Evolutionary conservation across 2,797 vertebrate species (phyloP).

Genomic region (Lutjanus campechanus): DNA sequence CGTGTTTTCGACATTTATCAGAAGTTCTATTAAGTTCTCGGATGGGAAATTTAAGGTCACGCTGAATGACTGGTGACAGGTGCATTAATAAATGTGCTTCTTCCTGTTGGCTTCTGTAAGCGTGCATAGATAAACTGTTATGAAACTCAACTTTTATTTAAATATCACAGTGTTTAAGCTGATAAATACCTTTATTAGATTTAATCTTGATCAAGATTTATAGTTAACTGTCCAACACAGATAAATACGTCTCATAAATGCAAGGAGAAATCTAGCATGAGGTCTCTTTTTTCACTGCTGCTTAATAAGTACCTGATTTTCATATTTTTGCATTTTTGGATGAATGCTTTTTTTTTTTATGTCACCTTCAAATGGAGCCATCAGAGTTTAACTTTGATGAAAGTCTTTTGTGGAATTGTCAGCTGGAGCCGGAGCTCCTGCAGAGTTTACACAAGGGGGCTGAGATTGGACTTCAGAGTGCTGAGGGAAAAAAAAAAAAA

Average conservation of each 20-base stretch:
- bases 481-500: not conserved
- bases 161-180: not conserved
- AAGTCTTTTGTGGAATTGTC: slow-evolving; percentile 57
- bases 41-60: slow-evolving; percentile 35
- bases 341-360: slow-evolving; percentile 26
- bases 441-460: slow-evolving; percentile 62
- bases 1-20: slow-evolving; percentile 33
- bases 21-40: slow-evolving; percentile 8
- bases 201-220: slow-evolving; percentile 21
- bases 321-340: slow-evolving; percentile 57
- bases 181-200: slow-evolving; percentile 30
- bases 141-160: not conserved
- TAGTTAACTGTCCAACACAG: not conserved
- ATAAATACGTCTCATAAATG: slow-evolving; percentile 3
- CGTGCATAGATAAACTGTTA: slow-evolving; percentile 11
- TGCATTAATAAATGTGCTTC: slow-evolving; percentile 21
- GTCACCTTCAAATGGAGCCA: slow-evolving; percentile 66
- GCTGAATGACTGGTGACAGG: slow-evolving; percentile 11
- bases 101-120: not conserved
- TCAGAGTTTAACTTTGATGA: slow-evolving; percentile 60
- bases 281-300: not conserved
- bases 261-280: slow-evolving; percentile 7
- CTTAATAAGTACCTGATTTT: slow-evolving; percentile 33
- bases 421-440: slow-evolving; percentile 59
- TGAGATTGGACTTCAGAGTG: slow-evolving; percentile 62